Evolutionary conservation across 2,888 invertebrate species (phyloP).

Genomic region (Lydus trimaculatus): DNA sequence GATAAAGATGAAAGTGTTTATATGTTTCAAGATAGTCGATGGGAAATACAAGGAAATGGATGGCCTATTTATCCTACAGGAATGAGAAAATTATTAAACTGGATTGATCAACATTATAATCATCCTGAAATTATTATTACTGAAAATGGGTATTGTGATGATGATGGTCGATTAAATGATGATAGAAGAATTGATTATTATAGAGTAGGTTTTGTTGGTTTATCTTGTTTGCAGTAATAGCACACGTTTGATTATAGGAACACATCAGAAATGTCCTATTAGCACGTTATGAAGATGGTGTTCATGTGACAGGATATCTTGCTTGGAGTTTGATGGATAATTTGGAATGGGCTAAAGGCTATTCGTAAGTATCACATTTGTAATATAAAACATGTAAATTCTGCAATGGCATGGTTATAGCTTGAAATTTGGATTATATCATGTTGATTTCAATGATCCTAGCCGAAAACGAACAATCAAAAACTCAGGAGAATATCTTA

Average conservation of each 20-base stretch:
- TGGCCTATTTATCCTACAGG: conserved; percentile 65
- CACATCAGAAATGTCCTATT: conserved; percentile 17
- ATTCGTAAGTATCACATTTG: conserved; percentile 38
- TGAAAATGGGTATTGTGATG: conserved; percentile 66
- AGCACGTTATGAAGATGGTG: conserved; percentile 1
- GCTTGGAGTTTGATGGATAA: conserved; percentile 27
- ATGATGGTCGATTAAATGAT: conserved; percentile 61
- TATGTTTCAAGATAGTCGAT: conserved; percentile 28
- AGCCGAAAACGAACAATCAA: conserved; percentile 67
- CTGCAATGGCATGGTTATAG: conserved; percentile 57
- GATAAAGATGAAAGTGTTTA: conserved; percentile 22
- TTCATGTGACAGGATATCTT: conserved; percentile 23
- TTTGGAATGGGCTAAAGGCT: conserved; percentile 24
- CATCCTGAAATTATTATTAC: conserved; percentile 66
- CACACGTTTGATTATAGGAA: conserved; percentile 21
- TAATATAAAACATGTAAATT: background rate
- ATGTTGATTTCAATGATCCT: conserved; percentile 69
- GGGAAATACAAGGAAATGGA: conserved; percentile 61
- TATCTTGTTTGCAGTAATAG: background rate
- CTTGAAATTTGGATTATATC: conserved; percentile 70
- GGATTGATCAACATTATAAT: conserved; percentile 54
- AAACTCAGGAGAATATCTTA: conserved; percentile 65
- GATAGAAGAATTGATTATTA: conserved; percentile 59
- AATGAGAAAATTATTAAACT: conserved; percentile 64
- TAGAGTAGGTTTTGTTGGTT: conserved; percentile 33